phyloP scores from a whole-genome alignment of 2,113 vertebrate species.

The Phaetusa simplex region DNA sequence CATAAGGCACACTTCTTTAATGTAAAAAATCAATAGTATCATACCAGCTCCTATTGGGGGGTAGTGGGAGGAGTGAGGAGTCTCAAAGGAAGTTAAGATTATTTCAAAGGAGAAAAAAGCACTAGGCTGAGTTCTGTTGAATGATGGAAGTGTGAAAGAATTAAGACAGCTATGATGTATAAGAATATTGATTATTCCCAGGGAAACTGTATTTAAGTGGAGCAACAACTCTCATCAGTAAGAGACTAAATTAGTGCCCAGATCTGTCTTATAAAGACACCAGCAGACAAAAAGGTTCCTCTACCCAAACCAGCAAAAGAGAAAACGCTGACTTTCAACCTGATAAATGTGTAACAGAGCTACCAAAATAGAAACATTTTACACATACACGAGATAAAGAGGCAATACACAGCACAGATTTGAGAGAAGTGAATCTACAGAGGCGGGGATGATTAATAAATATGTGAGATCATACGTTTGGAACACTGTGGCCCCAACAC shows the following conservation, averaged over 20 bases:
- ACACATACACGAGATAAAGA: background rate
- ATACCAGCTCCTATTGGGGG: background rate
- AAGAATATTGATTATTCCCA: conserved; percentile 36
- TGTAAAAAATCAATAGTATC: background rate
- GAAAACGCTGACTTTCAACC: background rate
- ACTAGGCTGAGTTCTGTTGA: background rate
- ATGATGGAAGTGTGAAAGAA: conserved; percentile 1
- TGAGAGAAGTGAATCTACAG: conserved; percentile 6
- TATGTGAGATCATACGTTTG: background rate
- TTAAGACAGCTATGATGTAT: background rate
- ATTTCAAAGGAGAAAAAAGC: conserved; percentile 1
- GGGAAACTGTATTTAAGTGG: conserved; percentile 38
- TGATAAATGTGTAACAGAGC: background rate
- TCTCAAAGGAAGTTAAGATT: conserved; percentile 20
- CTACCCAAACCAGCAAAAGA: background rate
- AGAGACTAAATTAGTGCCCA: conserved; percentile 3
- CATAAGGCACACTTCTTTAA: background rate
- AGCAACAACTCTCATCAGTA: conserved; percentile 16
- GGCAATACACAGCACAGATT: background rate
- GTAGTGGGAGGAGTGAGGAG: background rate
- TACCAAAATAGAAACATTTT: conserved; percentile 19
- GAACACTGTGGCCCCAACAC: background rate
- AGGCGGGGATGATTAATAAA: conserved; percentile 43
- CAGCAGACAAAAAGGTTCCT: conserved; percentile 17
- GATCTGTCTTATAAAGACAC: conserved; percentile 20